Percentiles rank a stretch among this genome's conserved stretches.
phyloP scores from a whole-genome alignment of 37 sponge, comb jelly and placozoan genomes.

The Ephydatia muelleri region DNA sequence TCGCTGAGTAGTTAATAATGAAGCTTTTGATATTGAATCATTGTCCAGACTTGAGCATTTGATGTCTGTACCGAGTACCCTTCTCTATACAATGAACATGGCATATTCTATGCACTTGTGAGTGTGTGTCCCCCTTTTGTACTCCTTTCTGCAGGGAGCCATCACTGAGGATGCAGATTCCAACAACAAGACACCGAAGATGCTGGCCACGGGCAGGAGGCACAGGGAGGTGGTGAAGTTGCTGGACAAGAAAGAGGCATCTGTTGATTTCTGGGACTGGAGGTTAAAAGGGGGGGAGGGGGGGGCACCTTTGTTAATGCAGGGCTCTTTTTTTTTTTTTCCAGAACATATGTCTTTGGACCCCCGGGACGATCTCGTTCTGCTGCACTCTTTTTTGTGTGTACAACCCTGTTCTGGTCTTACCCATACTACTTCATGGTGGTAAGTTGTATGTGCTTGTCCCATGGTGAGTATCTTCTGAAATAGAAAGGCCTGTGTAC shows the following conservation, averaged over 20 bases:
- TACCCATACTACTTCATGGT: constrained; percentile 82
- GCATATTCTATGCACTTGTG: background rate
- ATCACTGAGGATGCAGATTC: constrained; percentile 40
- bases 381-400: constrained; percentile 62
- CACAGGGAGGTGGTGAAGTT: constrained; percentile 64
- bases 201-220: constrained; percentile 58
- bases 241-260: constrained; percentile 45
- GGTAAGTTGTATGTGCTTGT: constrained; percentile 21
- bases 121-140: background rate
- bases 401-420: constrained; percentile 68
- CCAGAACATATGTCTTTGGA: constrained; percentile 80
- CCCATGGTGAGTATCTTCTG: too few species aligned
- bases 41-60: too few species aligned
- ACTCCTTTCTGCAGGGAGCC: constrained; percentile 37
- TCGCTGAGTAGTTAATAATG: too few species aligned
- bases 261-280: constrained; percentile 66
- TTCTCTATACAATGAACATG: too few species aligned
- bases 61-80: too few species aligned
- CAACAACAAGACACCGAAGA: constrained; percentile 70
- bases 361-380: constrained; percentile 67
- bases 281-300: constrained; percentile 21
- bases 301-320: too few species aligned
- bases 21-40: too few species aligned
- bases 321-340: background rate
- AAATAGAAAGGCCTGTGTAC: background rate